These are phyloP conservation scores for Tenthredo distinguenda DNA, from an alignment of 2,888 invertebrate genomes.

Conservation along the genomic window DNA sequence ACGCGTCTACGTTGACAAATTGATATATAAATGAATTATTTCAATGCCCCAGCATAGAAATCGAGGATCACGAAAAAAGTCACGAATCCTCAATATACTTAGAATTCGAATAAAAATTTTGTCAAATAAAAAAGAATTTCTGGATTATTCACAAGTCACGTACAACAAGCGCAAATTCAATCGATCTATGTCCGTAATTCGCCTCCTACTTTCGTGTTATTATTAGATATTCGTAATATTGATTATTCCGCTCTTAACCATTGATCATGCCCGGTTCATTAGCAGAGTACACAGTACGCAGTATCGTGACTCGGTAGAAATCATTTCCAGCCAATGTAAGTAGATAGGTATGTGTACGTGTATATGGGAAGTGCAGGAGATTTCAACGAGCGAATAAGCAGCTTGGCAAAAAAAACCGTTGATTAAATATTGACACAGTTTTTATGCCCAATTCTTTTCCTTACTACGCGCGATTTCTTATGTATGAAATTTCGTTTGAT, in stretches of 20 bases:
- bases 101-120: too few relatives aligned
- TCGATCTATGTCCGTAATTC: too few relatives aligned
- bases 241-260: not conserved
- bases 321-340: too few relatives aligned
- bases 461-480: not conserved
- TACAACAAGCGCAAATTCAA: too few relatives aligned
- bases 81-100: not conserved
- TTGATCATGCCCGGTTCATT: not conserved
- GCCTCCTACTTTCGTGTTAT: not conserved
- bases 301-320: not conserved
- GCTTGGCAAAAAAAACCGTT: not conserved
- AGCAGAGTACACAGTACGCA: not conserved
- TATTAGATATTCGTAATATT: not conserved
- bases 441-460: too few relatives aligned
- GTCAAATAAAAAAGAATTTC: too few relatives aligned
- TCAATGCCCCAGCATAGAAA: not conserved
- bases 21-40: not conserved
- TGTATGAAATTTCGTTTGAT: not conserved
- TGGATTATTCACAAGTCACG: too few relatives aligned
- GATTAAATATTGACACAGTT: not conserved
- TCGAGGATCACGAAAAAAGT: not conserved
- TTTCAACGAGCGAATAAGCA: constrained; percentile 13
- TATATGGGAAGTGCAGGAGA: not conserved
- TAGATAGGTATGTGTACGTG: not conserved
- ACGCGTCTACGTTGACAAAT: not conserved